phyloP scores from a whole-genome alignment of 2,888 invertebrate species.

The Parasteatoda lunata region DNA sequence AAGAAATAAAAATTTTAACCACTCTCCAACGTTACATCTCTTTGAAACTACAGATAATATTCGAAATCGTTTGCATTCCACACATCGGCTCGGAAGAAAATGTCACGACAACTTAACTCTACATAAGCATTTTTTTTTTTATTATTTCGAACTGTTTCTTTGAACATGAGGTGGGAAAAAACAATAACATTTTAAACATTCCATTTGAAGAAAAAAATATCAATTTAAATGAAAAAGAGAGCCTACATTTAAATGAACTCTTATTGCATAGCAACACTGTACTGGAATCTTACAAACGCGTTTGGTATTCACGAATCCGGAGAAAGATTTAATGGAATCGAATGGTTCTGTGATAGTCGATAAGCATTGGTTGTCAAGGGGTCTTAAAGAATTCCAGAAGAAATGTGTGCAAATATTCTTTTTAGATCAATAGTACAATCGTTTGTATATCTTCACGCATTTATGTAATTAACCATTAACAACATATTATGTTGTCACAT shows the following conservation, averaged over 20 bases:
- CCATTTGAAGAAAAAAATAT: slow-evolving; percentile 23
- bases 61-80: slow-evolving; percentile 26
- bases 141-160: not conserved
- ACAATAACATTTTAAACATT: slow-evolving; percentile 23
- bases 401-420: slow-evolving; percentile 22
- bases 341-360: slow-evolving; percentile 4
- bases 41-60: not conserved
- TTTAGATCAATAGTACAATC: not conserved
- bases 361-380: slow-evolving; percentile 40
- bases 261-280: slow-evolving; percentile 36
- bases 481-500: too few relatives aligned
- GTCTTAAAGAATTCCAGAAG: slow-evolving; percentile 27
- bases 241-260: slow-evolving; percentile 48
- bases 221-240: slow-evolving; percentile 16
- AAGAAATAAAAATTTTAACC: not conserved
- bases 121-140: slow-evolving; percentile 9
- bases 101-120: slow-evolving; percentile 17
- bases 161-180: slow-evolving; percentile 11
- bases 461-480: too few relatives aligned
- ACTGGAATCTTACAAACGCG: slow-evolving; percentile 18
- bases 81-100: slow-evolving; percentile 5
- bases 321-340: slow-evolving; percentile 21
- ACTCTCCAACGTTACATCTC: not conserved
- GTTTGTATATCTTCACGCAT: too few relatives aligned
- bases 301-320: not conserved